These are phyloP conservation scores for Paedocypris micromegethes DNA, from an alignment of 2,797 vertebrate species.

Conservation along the genomic window DNA sequence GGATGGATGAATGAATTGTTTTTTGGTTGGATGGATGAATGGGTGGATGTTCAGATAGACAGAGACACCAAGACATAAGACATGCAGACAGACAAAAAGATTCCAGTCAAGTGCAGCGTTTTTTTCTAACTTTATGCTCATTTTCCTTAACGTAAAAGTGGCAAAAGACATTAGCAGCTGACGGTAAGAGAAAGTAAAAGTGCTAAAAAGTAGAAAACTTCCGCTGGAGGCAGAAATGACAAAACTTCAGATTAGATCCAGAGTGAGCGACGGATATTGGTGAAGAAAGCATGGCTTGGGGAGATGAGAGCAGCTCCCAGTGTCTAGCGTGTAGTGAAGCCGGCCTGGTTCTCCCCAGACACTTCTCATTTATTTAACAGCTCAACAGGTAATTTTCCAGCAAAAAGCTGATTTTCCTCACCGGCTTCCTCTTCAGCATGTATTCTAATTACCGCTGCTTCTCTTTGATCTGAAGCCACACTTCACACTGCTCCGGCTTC, in stretches of 20 bases:
- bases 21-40: too few species aligned
- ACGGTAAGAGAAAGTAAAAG: too few species aligned
- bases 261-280: conserved; percentile 54
- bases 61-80: too few species aligned
- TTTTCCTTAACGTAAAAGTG: too few species aligned
- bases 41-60: too few species aligned
- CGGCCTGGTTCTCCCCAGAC: conserved; percentile 50
- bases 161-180: too few species aligned
- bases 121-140: too few species aligned
- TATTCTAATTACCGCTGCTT: conserved; percentile 64
- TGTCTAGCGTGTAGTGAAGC: conserved; percentile 54
- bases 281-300: conserved; percentile 41
- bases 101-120: too few species aligned
- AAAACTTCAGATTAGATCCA: conserved; percentile 55
- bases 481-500: conserved; percentile 54
- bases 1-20: too few species aligned
- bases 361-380: conserved; percentile 62
- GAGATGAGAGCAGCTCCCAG: conserved; percentile 59
- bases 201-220: conserved; percentile 45
- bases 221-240: conserved; percentile 44
- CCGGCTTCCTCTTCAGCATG: conserved; percentile 58
- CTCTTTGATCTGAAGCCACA: conserved; percentile 62
- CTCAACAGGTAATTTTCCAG: conserved; percentile 71
- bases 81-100: too few species aligned
- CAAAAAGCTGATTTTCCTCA: conserved; percentile 63